Base-by-base conservation (phyloP, 2,113 vertebrate genomes). In the Gadus chalcogrammus region DNA sequence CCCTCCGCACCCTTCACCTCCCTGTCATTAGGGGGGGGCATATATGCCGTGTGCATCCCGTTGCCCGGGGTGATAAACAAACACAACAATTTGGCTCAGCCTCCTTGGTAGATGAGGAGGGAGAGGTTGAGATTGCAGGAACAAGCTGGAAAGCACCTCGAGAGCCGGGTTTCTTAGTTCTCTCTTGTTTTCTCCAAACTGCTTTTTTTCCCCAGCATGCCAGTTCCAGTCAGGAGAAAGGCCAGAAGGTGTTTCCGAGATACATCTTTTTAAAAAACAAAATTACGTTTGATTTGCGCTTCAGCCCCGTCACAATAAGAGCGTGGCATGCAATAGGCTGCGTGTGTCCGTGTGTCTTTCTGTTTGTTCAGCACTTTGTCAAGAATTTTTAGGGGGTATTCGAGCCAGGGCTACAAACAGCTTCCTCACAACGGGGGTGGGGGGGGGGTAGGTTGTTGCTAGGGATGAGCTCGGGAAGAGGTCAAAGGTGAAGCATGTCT, bases 51-150 rank as follows among this genome's bases (percentile, higher is more conserved):
- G 67, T 22, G 35, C 66, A 62, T 71, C 72, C 80, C 85, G 85
- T 90, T 88, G 85, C 87, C 42, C 83, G 86, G 85, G 84, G 82
- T 67, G 76, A 85, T 87, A 72, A 73, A 60, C 38, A 71, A 81
- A 80, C 67, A 84, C 69, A 85, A 80, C 83, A 74, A 81, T 84
- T 80, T 75, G 68, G 56, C 52, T 75, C 75, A 71, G 69, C 71
- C 2, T 79, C 78, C 77, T 75, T 80, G 5, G 55, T 1, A 58
- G 55, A 17, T 16, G 16, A 12, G 15, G 52, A 53, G 52, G 52
- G 52, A 53, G 15, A 53, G 59, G 64, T 38, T 55, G 38, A 24
- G 6, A 35, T 48, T 48, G 12, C 42, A 48, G 42, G 42, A 48
- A 18, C 20, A 48, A 62, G 65, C 65, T 72, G 60, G 15, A 74